Evolutionary conservation across 2,797 vertebrate species (phyloP).

Genomic region (Cheirogaleus major): DNA sequence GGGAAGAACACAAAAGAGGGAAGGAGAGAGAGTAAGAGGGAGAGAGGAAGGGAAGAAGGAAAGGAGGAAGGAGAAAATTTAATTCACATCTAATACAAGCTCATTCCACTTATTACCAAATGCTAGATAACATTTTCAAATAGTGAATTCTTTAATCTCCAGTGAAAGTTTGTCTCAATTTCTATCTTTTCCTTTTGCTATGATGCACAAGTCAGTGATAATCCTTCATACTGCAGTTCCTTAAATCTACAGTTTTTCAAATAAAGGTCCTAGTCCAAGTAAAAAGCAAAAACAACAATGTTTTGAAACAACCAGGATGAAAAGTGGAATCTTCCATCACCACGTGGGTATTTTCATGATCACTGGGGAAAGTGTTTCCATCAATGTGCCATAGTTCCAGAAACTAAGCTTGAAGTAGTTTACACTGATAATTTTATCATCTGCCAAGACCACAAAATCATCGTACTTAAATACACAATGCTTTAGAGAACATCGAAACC

Average conservation of each 20-base stretch:
- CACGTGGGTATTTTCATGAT: neutral
- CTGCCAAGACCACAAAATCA: neutral
- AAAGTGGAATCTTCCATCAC: neutral
- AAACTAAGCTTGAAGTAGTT: neutral
- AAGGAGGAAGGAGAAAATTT: neutral
- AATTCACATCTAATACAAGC: neutral
- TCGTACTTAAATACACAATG: neutral
- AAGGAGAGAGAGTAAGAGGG: neutral
- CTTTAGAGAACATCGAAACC: neutral
- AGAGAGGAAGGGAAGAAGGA: neutral
- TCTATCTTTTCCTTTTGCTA: neutral
- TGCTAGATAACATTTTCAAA: neutral
- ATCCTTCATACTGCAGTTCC: neutral
- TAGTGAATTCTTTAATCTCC: neutral
- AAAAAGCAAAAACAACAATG: neutral
- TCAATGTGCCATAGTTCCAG: too few species aligned
- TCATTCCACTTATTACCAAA: neutral
- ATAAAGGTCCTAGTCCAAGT: neutral
- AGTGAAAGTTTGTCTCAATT: neutral
- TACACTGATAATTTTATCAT: neutral
- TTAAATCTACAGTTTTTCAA: neutral
- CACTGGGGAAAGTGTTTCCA: neutral
- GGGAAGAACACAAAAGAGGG: neutral
- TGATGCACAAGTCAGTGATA: neutral
- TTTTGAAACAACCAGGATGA: neutral